Base-by-base conservation (phyloP, 30 jellyfish, hydroid and myxozoan genomes). In the Sanderia malayensis region DNA sequence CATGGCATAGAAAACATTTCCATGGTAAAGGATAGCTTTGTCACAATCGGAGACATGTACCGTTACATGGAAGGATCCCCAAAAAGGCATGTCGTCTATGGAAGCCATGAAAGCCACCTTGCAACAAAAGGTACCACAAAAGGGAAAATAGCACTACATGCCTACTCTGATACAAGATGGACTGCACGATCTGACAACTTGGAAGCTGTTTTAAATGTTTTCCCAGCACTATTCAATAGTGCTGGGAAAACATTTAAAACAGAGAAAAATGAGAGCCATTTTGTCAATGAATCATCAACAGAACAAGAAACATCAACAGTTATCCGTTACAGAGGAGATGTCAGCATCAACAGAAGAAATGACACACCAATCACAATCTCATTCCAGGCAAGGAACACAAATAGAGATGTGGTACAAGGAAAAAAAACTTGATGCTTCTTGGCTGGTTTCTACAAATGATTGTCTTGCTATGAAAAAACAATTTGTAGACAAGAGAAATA, bases 341-440 rank as follows among this genome's bases (percentile, higher is more conserved):
- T 23, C 30, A 63, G 7, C 58, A 27, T 31, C 75, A 4, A 21
- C 49, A 26, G 58, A 27, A 63, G 58, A 29, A 11, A 24, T n/a
- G 30, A 27, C 59, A 63, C 2, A 63, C 57, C 58, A 6, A 63
- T 29, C 31, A 1, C 75, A 63, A 63, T 31, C 75, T 1, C 26
- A 31, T 23, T 59, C 71, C 17, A 4, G 71, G 17, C 71, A 59
- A 59, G 71, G 71, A 59, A 59, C 71, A 59, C 2, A 25, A 2
- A 1, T 59, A n/a, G 71, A 59, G 71, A 59, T 25, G 4, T 63
- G 75, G 75, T 63, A 63, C 58, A 63, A 63, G n/a, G 75, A 31
- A 9, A 63, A 26, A 63, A 30, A 23, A 31, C 58, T 63, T 7
- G 58, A 31, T 31, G 26, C 58, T 31, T 1, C 7, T 31, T 63